Evolutionary conservation across 2,797 vertebrate species (phyloP), one percentile per base, ranked within the genome.

Genomic region (Acomys russatus): DNA sequence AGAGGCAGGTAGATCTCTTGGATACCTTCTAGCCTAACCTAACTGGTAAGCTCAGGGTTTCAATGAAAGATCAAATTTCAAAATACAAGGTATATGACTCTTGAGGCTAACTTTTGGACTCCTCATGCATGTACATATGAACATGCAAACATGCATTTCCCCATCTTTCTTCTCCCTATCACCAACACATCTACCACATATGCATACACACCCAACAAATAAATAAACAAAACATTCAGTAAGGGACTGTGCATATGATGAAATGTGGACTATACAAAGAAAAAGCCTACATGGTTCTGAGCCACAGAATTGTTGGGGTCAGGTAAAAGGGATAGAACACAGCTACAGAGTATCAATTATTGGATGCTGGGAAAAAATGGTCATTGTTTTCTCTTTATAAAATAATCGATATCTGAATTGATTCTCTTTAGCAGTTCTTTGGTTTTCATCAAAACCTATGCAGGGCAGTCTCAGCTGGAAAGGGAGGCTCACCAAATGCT

Each of bases 231-330:
- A 14, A 49, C 33, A 20, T 71, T n/a, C 3, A 63, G 17, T 33
- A 44, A 59, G 44, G 18, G 49, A 15, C 30, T 78, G 1, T 9
- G 1, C 0, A 1, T 4, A 1, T 5, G 18, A 8, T n/a, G 9
- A 23, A 38, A 54, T 4, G 0, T 5, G 0, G 18, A 18, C 23
- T 7, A 8, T 3, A 17, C 2, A 30, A 23, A 35, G 15, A n/a
- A 3, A 23, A 22, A 33, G 11, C 6, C 25, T 4, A 18, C 2
- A 1, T 4, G 10, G 56, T 3, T 0, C 33, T 56, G 12, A 5
- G 0, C 8, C 14, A 0, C 14, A 10, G 84, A 49, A 8, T 0
- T 9, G 1, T 2, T 0, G n/a, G 28, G 4, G 0, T 30, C 6
- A 3, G 10, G 10, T 9, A 22, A 38, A 54, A 44, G 56, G 33